Base-by-base conservation (phyloP, 2,113 vertebrate species). In the Myotis davidii region DNA sequence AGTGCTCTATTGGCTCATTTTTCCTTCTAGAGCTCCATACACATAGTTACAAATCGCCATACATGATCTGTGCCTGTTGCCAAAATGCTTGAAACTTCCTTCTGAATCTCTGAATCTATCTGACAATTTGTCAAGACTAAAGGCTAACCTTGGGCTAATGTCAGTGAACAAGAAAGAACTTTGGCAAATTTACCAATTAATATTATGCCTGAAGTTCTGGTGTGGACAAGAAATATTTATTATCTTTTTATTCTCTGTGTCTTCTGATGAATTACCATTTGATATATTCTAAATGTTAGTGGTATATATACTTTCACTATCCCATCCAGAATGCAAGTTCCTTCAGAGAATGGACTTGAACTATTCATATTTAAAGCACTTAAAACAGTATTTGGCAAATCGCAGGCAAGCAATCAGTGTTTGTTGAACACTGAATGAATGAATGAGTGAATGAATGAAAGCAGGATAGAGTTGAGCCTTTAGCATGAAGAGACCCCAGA, bases 391-490 rank as follows among this genome's bases (percentile, higher is more conserved):
- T 32, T 76, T 70, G 70, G 25, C 29, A 91, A 88, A 52, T 32
- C 73, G 21, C 79, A 94, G 97, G 85, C 79, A 94, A 12, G 54
- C 78, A 94, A 1, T 85, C 69, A 79, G n/a, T 89, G 83, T 95
- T 96, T 85, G 23, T 27, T 76, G 29, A 90, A 85, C 56, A 69
- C 3, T 70, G 12, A 78, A 54, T 48, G 23, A 64, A 92, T 50
- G 23, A 50, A 45, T 72, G 32, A 13, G 50, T 70, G n/a, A 50
- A 70, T 64, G 37, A 42, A 56, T 48, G 45, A 34, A 79, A 67
- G n/a, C 39, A 70, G 11, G 39, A 32, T 61, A 25, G 17, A 59
- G 1, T 34, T 90, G 21, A 90, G 79, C 4, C 16, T 72, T 96
- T 84, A 34, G 21, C 50, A 72, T 92, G 87, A 59, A 77, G 64